These are phyloP conservation scores for Mormyrus lacerda DNA, from an alignment of 2,113 vertebrate species.

Conservation along the genomic window DNA sequence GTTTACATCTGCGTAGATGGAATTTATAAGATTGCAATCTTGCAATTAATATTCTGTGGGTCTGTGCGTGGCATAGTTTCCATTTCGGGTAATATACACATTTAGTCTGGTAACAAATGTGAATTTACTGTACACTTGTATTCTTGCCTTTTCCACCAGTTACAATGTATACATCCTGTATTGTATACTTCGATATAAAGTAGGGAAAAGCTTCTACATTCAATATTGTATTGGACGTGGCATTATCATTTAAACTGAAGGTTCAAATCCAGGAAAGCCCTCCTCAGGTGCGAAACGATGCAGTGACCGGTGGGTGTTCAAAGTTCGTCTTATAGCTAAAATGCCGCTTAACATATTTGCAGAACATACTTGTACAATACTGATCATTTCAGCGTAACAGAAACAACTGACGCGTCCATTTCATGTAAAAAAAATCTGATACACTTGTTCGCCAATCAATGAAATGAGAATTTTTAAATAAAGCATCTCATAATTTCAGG, in stretches of 20 bases:
- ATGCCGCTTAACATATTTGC: not conserved
- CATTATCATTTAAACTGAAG: not conserved
- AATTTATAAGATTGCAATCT: not conserved
- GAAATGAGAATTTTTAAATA: not conserved
- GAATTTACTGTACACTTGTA: not conserved
- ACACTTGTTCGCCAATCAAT: not conserved
- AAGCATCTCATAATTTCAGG: not conserved
- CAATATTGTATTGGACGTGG: not conserved
- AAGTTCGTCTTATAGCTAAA: not conserved
- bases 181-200: not conserved
- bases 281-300: not conserved
- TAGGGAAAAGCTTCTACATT: not conserved
- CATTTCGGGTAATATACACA: not conserved
- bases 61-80: too few relatives aligned
- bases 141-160: not conserved
- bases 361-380: not conserved
- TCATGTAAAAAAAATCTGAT: not conserved
- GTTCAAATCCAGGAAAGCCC: not conserved
- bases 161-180: not conserved
- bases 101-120: not conserved
- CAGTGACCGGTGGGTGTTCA: not conserved
- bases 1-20: not conserved
- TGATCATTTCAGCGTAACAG: not conserved
- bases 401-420: not conserved
- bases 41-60: not conserved